Evolutionary conservation across 2,888 invertebrate species (phyloP).

Genomic region (Spodoptera exigua): DNA sequence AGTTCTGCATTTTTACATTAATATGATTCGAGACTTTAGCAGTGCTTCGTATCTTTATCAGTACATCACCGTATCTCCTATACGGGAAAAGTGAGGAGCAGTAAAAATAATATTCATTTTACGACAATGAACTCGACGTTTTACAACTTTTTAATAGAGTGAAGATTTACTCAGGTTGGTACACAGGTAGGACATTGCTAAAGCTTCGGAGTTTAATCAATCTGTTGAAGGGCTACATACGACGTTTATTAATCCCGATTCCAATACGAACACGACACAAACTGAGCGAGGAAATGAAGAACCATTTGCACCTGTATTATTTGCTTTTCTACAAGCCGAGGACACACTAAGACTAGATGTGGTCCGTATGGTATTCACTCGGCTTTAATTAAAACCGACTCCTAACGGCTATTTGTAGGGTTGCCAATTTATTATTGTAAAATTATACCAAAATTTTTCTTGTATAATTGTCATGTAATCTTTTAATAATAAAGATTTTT

Average conservation of each 20-base stretch:
- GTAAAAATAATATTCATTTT: background rate
- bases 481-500: no score
- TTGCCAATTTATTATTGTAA: background rate
- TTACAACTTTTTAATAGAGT: constrained; percentile 1
- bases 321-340: constrained; percentile 20
- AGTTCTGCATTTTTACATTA: background rate
- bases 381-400: constrained; percentile 11
- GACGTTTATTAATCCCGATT: constrained; percentile 36
- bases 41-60: no score
- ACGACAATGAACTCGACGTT: background rate
- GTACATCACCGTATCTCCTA: no score
- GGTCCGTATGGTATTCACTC: background rate
- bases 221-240: constrained; percentile 18
- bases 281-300: constrained; percentile 65
- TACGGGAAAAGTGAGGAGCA: background rate
- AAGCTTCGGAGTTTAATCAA: constrained; percentile 29
- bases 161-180: background rate
- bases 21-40: no score
- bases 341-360: constrained; percentile 11
- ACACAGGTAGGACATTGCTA: constrained; percentile 2
- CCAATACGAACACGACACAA: constrained; percentile 50
- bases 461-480: no score
- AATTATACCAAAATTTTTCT: no score
- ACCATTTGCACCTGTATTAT: constrained; percentile 57
- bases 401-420: background rate